phyloP scores from a whole-genome alignment of 1,140 invertebrate genomes.

The Homalodisca vitripennis region DNA sequence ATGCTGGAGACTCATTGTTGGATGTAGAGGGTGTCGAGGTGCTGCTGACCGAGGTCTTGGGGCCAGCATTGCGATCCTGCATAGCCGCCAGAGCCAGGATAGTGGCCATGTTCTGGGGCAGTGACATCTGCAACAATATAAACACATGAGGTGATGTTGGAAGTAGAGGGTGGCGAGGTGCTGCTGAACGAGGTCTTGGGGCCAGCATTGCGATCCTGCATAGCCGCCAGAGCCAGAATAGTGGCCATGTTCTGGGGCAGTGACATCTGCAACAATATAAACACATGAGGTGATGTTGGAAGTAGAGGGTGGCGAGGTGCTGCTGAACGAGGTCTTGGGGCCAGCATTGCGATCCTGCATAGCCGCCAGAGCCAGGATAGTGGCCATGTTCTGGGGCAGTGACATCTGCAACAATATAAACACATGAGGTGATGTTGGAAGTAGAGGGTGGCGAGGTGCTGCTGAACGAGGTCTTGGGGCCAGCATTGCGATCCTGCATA shows the following conservation, averaged over 20 bases:
- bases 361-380: conserved; percentile 41
- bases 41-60: conserved; percentile 19
- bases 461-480: conserved; percentile 13
- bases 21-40: conserved; percentile 12
- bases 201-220: conserved; percentile 36
- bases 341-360: conserved; percentile 36
- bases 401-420: conserved; percentile 36
- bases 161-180: conserved; percentile 12
- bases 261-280: conserved; percentile 36
- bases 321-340: conserved; percentile 12
- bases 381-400: conserved; percentile 42
- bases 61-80: conserved; percentile 34
- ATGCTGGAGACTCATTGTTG: neutral
- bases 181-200: conserved; percentile 14
- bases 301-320: conserved; percentile 11
- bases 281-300: too few species aligned
- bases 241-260: conserved; percentile 43
- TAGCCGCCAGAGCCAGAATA: conserved; percentile 40
- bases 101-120: conserved; percentile 43
- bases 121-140: conserved; percentile 37
- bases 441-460: conserved; percentile 10
- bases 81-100: conserved; percentile 41
- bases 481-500: conserved; percentile 35
- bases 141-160: too few species aligned
- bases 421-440: too few species aligned